Conservation (phyloP, 2,797 vertebrate species). For the Cheirogaleus major region DNA sequence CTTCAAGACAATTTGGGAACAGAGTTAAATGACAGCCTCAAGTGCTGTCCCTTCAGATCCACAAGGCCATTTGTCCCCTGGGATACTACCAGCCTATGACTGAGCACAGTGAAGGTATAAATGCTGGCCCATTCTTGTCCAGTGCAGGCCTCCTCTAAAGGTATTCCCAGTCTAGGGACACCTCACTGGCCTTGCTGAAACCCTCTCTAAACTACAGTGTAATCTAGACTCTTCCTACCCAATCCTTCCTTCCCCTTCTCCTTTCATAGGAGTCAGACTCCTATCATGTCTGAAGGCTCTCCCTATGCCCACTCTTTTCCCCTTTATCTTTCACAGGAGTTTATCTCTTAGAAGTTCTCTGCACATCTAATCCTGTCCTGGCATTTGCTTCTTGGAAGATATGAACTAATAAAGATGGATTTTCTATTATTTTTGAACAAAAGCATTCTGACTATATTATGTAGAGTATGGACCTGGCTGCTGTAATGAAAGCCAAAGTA, state of each 20-base stretch:
- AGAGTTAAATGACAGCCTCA: not conserved
- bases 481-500: not conserved
- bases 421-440: constrained; percentile 34
- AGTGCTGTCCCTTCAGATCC: not conserved
- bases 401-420: constrained; percentile 21
- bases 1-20: not conserved
- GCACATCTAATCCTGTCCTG: not conserved
- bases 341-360: not conserved
- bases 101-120: not conserved
- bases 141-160: not conserved
- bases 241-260: not conserved
- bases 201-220: not conserved
- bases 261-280: not conserved
- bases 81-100: not conserved
- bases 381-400: not conserved
- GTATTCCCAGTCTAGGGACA: not conserved
- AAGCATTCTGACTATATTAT: not conserved
- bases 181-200: not conserved
- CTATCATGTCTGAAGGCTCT: not conserved
- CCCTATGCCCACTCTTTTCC: not conserved
- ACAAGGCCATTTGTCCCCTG: not conserved
- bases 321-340: not conserved
- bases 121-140: not conserved
- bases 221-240: not conserved
- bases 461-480: not conserved